Percentiles rank a stretch among this genome's conserved stretches.
Conservation (phyloP, 2,888 invertebrate genomes). For the Agriopis leucophaearia region DNA sequence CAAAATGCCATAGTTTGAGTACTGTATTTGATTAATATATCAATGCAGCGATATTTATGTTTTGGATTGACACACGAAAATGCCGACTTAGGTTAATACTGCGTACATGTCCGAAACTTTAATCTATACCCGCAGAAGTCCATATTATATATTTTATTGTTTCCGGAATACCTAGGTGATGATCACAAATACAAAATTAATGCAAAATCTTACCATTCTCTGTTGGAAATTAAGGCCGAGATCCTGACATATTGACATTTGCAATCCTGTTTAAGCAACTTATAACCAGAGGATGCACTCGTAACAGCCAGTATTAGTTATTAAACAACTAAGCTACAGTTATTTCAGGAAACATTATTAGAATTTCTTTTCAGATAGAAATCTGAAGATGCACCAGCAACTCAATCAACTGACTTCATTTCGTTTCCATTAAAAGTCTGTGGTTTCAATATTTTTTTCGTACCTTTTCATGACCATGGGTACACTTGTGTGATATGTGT, state of each 20-base stretch:
- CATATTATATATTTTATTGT: not conserved
- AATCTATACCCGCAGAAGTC: too few species aligned
- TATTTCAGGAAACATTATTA: conserved; percentile 71
- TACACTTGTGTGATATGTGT: too few species aligned
- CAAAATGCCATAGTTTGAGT: not conserved
- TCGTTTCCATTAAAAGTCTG: too few species aligned
- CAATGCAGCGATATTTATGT: conserved; percentile 10
- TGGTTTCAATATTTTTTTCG: too few species aligned
- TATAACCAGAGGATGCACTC: conserved; percentile 65
- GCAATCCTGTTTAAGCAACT: conserved; percentile 80
- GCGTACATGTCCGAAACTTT: not conserved
- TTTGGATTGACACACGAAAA: conserved; percentile 28
- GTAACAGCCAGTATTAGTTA: conserved; percentile 54
- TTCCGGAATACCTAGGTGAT: not conserved
- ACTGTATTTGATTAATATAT: not conserved
- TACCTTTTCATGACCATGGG: too few species aligned
- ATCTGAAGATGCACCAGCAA: conserved; percentile 60
- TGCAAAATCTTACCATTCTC: conserved; percentile 79
- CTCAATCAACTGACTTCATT: too few species aligned
- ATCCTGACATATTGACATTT: conserved; percentile 87
- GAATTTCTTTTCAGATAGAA: conserved; percentile 55
- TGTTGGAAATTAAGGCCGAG: conserved; percentile 87
- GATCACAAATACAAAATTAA: conserved; percentile 1
- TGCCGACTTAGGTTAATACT: conserved; percentile 30
- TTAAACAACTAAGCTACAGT: conserved; percentile 57